Conservation (phyloP, 2,113 vertebrate genomes). For the Boulengeromyrus knoepffleri region DNA sequence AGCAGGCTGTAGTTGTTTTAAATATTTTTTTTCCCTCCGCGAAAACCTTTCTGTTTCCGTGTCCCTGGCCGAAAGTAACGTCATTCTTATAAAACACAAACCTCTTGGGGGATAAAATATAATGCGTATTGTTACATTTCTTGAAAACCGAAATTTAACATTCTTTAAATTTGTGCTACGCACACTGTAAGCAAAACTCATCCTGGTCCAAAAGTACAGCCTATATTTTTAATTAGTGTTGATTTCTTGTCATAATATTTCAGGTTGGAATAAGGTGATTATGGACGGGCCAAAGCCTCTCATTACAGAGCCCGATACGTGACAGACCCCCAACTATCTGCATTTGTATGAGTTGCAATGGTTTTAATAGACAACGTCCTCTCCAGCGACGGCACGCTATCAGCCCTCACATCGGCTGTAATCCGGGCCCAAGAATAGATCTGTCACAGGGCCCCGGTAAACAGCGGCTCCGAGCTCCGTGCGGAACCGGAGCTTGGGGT, state of each 20-base stretch:
- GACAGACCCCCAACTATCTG: not conserved
- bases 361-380: not conserved
- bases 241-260: constrained; percentile 5
- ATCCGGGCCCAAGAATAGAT: constrained; percentile 21
- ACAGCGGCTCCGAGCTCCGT: not conserved
- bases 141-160: not conserved
- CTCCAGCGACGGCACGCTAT: not conserved
- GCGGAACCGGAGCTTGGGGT: not conserved
- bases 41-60: not conserved
- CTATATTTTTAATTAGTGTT: not conserved
- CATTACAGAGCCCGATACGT: not conserved
- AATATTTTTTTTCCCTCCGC: not conserved
- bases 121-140: not conserved
- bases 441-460: constrained; percentile 4
- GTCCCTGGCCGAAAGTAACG: not conserved
- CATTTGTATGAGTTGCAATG: not conserved
- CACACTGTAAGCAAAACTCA: not conserved
- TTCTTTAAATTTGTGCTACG: not conserved
- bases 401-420: constrained; percentile 12
- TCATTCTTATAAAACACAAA: not conserved
- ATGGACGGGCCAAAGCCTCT: not conserved
- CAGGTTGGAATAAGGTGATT: not conserved
- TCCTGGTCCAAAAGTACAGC: not conserved
- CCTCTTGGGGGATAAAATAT: not conserved
- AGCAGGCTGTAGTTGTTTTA: not conserved